These are phyloP conservation scores for Prostheceraeus crozeri DNA, from an alignment of 2,888 invertebrate genomes.

Conservation along the genomic window DNA sequence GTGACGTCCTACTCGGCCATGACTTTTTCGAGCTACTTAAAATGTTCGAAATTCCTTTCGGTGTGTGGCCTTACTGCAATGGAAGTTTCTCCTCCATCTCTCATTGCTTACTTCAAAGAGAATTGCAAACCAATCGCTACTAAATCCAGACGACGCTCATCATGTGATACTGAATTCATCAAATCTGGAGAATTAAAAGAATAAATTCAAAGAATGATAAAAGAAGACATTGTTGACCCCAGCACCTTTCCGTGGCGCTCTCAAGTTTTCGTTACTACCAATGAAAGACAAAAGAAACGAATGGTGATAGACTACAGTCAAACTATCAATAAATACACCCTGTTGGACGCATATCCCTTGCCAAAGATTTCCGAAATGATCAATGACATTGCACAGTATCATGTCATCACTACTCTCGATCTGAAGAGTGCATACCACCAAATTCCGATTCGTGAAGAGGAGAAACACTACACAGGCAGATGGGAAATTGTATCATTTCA, in stretches of 20 bases:
- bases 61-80: not conserved
- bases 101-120: slow-evolving; percentile 16
- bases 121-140: slow-evolving; percentile 31
- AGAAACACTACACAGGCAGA: slow-evolving; percentile 29
- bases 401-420: slow-evolving; percentile 24
- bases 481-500: slow-evolving; percentile 28
- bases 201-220: slow-evolving; percentile 36
- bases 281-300: slow-evolving; percentile 37
- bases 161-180: slow-evolving; percentile 28
- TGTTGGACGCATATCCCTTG: slow-evolving; percentile 41
- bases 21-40: slow-evolving; percentile 21
- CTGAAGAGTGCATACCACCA: slow-evolving; percentile 31
- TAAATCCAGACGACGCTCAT: slow-evolving; percentile 26
- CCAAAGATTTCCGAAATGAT: too few relatives aligned
- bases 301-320: slow-evolving; percentile 42
- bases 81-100: slow-evolving; percentile 1
- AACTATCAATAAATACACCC: slow-evolving; percentile 42
- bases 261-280: slow-evolving; percentile 39
- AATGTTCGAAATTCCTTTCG: slow-evolving; percentile 1
- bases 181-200: slow-evolving; percentile 24
- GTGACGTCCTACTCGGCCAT: slow-evolving; percentile 5
- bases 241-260: slow-evolving; percentile 41
- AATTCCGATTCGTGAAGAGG: not conserved
- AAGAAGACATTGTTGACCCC: too few relatives aligned
- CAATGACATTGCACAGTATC: not conserved